These are phyloP conservation scores for Micromys minutus DNA, from an alignment of 2,113 vertebrate species.

Conservation along the genomic window DNA sequence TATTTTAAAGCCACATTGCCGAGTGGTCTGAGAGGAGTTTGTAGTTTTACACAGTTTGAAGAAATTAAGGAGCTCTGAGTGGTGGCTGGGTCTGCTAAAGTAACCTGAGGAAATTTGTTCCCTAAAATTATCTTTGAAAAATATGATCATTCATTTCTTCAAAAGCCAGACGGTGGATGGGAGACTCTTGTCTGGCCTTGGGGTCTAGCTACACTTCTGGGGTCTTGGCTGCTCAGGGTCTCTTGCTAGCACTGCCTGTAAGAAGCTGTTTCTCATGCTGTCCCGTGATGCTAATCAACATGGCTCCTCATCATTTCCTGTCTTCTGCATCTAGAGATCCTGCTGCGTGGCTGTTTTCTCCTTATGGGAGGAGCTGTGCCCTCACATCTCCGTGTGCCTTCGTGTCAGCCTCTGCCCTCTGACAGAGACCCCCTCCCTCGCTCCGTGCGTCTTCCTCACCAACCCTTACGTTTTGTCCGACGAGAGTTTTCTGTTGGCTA, in stretches of 20 bases:
- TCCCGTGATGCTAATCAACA: not conserved
- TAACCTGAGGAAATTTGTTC: not conserved
- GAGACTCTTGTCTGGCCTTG: not conserved
- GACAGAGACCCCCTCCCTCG: not conserved
- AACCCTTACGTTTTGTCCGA: not conserved
- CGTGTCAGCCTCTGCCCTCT: rapidly evolving
- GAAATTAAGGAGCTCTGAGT: not conserved
- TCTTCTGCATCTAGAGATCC: not conserved
- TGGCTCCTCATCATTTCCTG: not conserved
- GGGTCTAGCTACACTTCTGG: not conserved
- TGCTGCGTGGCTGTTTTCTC: not conserved
- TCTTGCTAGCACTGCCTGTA: not conserved
- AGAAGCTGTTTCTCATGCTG: not conserved
- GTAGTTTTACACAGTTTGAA: not conserved
- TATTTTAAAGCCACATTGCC: not conserved
- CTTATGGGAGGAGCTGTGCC: not conserved
- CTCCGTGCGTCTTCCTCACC: not conserved
- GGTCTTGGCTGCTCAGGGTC: not conserved
- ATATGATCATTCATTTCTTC: conserved; percentile 3
- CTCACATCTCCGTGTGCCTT: not conserved
- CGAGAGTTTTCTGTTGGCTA: not conserved
- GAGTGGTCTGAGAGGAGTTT: not conserved
- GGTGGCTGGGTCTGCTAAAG: not conserved
- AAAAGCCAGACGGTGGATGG: not conserved
- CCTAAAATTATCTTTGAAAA: not conserved